Base-by-base conservation (phyloP, 2,797 vertebrate genomes). In the Pogoniulus pusillus region DNA sequence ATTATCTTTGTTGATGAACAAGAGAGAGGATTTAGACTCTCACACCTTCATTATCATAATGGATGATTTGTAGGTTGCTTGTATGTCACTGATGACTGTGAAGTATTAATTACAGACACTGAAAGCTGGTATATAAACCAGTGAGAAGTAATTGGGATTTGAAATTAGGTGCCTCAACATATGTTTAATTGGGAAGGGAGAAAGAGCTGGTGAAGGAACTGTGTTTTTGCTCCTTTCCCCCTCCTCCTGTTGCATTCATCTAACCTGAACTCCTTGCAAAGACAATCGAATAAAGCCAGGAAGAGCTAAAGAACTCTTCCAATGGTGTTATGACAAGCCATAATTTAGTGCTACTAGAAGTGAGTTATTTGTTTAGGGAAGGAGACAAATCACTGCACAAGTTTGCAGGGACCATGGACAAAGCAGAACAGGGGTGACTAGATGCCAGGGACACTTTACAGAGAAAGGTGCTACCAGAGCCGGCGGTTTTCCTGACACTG, bases 391-490 rank as follows among this genome's bases (percentile, higher is more conserved):
- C 97, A 37, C 82, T 87, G 59, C 87, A 65, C 60, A 98, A 98
- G n/a, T 96, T 96, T 91, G 97, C 94, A 93, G 98, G 98, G 91
- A 76, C 58, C 64, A 92, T 91, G 63, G 98, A 98, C 11, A 96
- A 97, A 89, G 97, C 97, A 43, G 98, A 32, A 97, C 63, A 65
- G 97, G 98, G 68, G 95, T 97, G 75, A 54, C 82, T 82, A 98
- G 97, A 76, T 94, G 73, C 39, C 94, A 97, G 74, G 98, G 98
- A 59, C 91, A 93, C 7, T 76, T 91, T 1, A 97, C 98, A 91
- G 93, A 96, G 51, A 98, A 98, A 82, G 98, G 98, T 30, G 89
- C 97, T 79, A 89, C 93, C 91, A 97, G 97, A 93, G 98, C 98
- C 58, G 93, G 94, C 27, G 95, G 97, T 82, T 97, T 90, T 45